phyloP scores from a whole-genome alignment of 2,888 invertebrate species.

The Diarsia rubi region DNA sequence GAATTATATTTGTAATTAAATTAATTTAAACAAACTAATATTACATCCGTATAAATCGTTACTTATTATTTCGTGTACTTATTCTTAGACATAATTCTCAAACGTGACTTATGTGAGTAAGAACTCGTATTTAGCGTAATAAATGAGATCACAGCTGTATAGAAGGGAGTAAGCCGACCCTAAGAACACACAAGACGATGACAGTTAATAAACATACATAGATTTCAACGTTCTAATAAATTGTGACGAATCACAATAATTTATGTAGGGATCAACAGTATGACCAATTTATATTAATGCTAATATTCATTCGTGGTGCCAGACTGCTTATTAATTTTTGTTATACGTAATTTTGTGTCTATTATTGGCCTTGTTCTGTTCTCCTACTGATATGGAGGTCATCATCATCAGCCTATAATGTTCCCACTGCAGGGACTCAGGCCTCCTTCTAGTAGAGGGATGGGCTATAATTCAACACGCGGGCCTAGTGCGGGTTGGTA shows the following conservation, averaged over 20 bases:
- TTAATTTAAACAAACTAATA: neutral
- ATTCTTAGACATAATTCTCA: neutral
- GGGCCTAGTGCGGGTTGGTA: too few relatives aligned
- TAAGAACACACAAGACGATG: constrained; percentile 14
- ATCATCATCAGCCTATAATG: too few relatives aligned
- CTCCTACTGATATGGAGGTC: too few relatives aligned
- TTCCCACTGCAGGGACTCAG: too few relatives aligned
- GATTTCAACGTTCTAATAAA: neutral
- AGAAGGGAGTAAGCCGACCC: constrained; percentile 1
- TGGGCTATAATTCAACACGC: too few relatives aligned
- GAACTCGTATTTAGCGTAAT: constrained; percentile 4
- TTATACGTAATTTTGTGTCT: too few relatives aligned
- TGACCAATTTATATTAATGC: too few relatives aligned
- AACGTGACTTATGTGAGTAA: neutral
- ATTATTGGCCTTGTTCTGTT: too few relatives aligned
- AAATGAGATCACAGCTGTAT: constrained; percentile 20
- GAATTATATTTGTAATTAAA: neutral
- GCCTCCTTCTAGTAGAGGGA: too few relatives aligned
- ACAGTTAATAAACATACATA: neutral
- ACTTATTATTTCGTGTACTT: neutral
- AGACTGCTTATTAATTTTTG: too few relatives aligned
- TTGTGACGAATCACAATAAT: neutral
- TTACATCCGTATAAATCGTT: neutral
- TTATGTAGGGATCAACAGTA: too few relatives aligned
- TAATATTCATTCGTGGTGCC: too few relatives aligned